Base-by-base conservation (phyloP, 2,113 vertebrate genomes). In the Xiphias gladius region DNA sequence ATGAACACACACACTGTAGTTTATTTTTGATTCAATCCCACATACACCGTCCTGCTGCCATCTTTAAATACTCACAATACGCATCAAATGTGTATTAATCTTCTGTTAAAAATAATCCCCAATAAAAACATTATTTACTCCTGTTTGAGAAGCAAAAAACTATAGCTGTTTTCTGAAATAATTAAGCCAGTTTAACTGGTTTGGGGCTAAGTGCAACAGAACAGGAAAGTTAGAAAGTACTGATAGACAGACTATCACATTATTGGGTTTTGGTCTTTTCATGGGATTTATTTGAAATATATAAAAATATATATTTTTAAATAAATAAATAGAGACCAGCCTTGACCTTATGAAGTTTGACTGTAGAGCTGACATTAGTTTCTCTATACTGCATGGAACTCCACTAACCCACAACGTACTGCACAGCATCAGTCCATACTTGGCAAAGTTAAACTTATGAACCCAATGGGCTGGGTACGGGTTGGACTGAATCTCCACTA, bases 371-470 rank as follows among this genome's bases (percentile, higher is more conserved):
- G 19, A 63, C 20, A 43, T 69, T 26, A 55, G 9, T 61, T 63
- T 30, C 26, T 65, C 24, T 69, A 19, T 68, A 50, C 0, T 11
- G 17, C n/a, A 2, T 37, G 43, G 7, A 24, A 54, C 5, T 30
- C 5, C 41, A 69, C 20, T 69, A 35, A 58, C 48, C n/a, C 20
- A 48, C 54, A 67, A 76, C 48, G 22, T 13, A 26, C 30, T 32
- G 32, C 43, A 74, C 71, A 62, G 37, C 57, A 17, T 28, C 26
- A 30, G 14, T n/a, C 30, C 64, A 26, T 10, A 5, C 19, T 28
- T 58, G 28, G 39, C 32, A 12, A 8, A 28, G 43, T 83, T 76
- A 70, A 79, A 22, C 63, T 65, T 26, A 71, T 55, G 26, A 84
- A 64, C 26, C 35, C 55, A 22, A 26, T 32, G 6, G 62, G 22